phyloP scores from a whole-genome alignment of 2,797 vertebrate species.

The Myotis daubentonii region DNA sequence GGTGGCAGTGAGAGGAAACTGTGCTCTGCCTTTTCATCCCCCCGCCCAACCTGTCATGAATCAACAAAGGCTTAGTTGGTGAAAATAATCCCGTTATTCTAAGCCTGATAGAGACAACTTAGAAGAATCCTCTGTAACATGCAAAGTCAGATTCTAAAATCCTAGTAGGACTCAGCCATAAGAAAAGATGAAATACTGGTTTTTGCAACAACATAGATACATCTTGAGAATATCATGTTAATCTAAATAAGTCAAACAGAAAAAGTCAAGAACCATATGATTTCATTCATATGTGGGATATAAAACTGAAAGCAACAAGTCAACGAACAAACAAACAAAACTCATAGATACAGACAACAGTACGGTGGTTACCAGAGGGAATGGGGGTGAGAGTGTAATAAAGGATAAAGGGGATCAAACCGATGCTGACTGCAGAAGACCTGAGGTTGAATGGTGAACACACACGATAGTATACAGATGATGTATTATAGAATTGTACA shows the following conservation, averaged over 20 bases:
- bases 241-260: background rate
- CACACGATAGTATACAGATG: background rate
- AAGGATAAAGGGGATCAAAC: background rate
- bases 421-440: too few relatives aligned
- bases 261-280: background rate
- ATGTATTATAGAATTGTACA: background rate
- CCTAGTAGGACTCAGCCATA: background rate
- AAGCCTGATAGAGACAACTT: background rate
- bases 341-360: background rate
- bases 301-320: background rate
- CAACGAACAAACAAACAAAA: background rate
- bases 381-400: background rate
- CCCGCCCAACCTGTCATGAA: background rate
- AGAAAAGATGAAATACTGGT: background rate
- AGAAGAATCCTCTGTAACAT: background rate
- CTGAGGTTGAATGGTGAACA: background rate
- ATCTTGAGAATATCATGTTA: background rate
- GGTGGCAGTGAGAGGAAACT: background rate
- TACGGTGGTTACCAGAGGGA: too few relatives aligned
- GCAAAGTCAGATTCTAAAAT: background rate
- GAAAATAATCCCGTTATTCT: background rate
- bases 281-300: background rate
- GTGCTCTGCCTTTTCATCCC: background rate
- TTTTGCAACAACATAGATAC: background rate
- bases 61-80: background rate